Base-by-base conservation (phyloP, 1,140 invertebrate genomes). In the Scaptodrosophila lebanonensis region DNA sequence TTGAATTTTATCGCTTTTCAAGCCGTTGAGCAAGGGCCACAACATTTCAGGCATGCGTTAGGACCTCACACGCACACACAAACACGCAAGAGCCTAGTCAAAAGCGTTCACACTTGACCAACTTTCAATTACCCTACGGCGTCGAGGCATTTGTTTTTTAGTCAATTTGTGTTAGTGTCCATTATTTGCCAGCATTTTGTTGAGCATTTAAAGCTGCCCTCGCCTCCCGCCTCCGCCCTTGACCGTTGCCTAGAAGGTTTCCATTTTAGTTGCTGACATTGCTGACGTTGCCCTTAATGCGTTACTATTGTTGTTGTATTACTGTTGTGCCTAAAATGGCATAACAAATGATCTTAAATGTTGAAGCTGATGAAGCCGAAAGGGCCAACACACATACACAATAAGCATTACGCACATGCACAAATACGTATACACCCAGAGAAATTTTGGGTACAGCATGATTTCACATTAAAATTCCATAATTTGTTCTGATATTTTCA, bases 291-390 rank as follows among this genome's bases (percentile, higher is more conserved):
- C 16, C 30, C 12, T 8, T 17, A n/a, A n/a, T n/a, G 32, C 12
- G 3, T 33, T 5, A 11, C 32, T n/a, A 13, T 33, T 33, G 32
- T 33, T 33, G 8, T 33, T 33, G 32, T 33, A n/a, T n/a, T 33
- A 3, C 8, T 33, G 12, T n/a, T 22, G 17, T 59, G 47, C 49
- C 32, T 52, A 60, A 65, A 65, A 60, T 64, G 54, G 44, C 54
- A 68, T 60, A 68, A 68, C 65, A 68, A 69, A 69, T 60, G 58
- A 59, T 71, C 62, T 69, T 66, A 53, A 71, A 59, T 67, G 44
- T 62, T 60, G 62, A 70, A 76, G 57, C 76, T 82, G 70, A 82
- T 82, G 75, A 75, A 83, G 75, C 76, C 60, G 75, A 83, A 82
- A 82, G 70, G 70, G 62, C 61, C 44, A 18, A 35, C 43, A 48